These are phyloP conservation scores for Epicampocera succincta DNA, from an alignment of 2,888 invertebrate genomes.

Conservation along the genomic window DNA sequence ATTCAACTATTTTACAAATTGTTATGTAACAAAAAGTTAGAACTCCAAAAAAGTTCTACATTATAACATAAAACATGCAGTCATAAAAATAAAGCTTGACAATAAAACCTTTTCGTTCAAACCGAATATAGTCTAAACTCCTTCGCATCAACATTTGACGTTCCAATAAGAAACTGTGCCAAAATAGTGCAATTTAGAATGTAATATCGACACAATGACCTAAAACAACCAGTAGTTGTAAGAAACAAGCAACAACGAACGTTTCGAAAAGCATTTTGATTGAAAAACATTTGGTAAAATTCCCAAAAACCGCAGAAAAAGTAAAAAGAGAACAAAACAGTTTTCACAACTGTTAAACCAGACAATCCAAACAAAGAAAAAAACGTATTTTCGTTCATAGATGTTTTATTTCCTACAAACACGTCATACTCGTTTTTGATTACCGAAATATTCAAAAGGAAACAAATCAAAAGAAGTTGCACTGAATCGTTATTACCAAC, in stretches of 20 bases:
- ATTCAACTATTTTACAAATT: too few relatives aligned
- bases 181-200: constrained; percentile 3
- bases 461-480: constrained; percentile 3
- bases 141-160: not conserved
- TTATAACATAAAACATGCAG: too few relatives aligned
- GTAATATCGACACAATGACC: constrained; percentile 52
- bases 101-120: too few relatives aligned
- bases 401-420: constrained; percentile 17
- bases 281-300: constrained; percentile 72
- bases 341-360: constrained; percentile 2
- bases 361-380: constrained; percentile 5
- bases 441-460: constrained; percentile 36
- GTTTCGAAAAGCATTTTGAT: constrained; percentile 13
- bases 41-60: too few relatives aligned
- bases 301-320: constrained; percentile 68
- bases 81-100: too few relatives aligned
- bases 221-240: constrained; percentile 24
- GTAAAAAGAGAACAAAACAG: not conserved
- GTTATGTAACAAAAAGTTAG: too few relatives aligned
- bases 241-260: not conserved
- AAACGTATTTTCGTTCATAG: not conserved
- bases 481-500: constrained; percentile 23
- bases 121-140: too few relatives aligned
- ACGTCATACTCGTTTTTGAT: constrained; percentile 59
- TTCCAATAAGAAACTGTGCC: constrained; percentile 22